phyloP scores from a whole-genome alignment of 2,797 vertebrate genomes.

The Propithecus deckenii region DNA sequence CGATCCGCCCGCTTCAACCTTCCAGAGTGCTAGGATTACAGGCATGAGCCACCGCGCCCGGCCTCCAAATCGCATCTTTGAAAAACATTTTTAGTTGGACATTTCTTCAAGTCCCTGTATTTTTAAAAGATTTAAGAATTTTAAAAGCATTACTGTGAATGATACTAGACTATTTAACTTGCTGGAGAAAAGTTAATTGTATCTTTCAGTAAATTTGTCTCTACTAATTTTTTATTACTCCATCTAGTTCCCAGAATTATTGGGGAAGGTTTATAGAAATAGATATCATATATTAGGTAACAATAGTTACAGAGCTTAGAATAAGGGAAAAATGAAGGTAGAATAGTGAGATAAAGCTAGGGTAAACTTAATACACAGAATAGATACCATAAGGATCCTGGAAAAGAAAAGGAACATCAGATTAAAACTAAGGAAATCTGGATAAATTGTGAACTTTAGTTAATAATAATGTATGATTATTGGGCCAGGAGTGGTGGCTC shows the following conservation, averaged over 20 bases:
- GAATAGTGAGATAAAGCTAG: background rate
- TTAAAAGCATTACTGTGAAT: background rate
- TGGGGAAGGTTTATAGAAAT: background rate
- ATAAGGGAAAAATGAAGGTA: background rate
- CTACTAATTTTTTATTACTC: background rate
- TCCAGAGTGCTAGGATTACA: too few species aligned
- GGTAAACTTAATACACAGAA: constrained; percentile 22
- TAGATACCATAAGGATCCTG: background rate
- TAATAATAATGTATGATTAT: background rate
- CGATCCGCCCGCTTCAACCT: too few species aligned
- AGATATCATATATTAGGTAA: background rate
- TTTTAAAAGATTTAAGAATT: constrained; percentile 24
- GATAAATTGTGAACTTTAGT: background rate
- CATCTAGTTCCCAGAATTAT: background rate
- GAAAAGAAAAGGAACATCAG: background rate
- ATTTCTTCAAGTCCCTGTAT: background rate
- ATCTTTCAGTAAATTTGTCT: background rate
- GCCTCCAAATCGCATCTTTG: background rate
- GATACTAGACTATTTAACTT: background rate
- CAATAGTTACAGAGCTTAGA: background rate
- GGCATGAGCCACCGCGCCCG: too few species aligned
- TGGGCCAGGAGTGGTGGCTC: background rate
- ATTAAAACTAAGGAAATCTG: background rate
- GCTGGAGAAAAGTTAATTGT: background rate
- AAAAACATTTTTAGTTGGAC: background rate